A percentile compares a stretch with the other conserved stretches of the same genome.
Conservation (phyloP, 2,113 vertebrate genomes). For the Connochaetes taurinus region DNA sequence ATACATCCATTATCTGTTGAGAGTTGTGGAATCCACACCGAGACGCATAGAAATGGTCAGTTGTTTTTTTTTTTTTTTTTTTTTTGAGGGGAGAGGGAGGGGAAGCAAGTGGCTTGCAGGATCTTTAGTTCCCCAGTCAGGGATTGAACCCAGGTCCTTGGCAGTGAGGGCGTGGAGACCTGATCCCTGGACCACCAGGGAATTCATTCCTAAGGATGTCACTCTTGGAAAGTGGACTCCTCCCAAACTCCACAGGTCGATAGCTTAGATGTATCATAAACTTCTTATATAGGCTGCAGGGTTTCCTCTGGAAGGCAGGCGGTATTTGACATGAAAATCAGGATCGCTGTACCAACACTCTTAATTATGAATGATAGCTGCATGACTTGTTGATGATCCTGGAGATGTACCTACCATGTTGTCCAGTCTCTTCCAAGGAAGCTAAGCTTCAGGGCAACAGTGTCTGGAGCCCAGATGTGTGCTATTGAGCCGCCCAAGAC, state of each 20-base stretch:
- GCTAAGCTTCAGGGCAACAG: too few relatives aligned
- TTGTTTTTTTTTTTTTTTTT: not conserved
- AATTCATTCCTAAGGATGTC: not conserved
- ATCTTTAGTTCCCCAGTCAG: not conserved
- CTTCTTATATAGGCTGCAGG: not conserved
- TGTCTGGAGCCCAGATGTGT: accelerated
- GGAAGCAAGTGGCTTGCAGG: not conserved
- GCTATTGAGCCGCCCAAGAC: accelerated
- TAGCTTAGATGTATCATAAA: accelerated
- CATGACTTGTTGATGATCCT: accelerated
- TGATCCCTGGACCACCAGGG: not conserved
- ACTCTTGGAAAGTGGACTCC: accelerated
- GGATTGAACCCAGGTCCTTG: not conserved
- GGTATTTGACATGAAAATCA: accelerated
- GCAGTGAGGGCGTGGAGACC: not conserved
- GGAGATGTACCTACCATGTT: accelerated
- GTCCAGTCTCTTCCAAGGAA: not conserved
- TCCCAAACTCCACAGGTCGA: accelerated
- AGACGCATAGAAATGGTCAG: not conserved
- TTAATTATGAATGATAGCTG: not conserved
- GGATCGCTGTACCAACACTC: accelerated
- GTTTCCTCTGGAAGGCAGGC: accelerated
- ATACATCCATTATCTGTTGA: accelerated
- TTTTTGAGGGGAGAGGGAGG: not conserved
- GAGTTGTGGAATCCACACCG: accelerated